These are phyloP conservation scores for Barbus barbus DNA, from an alignment of 2,113 vertebrate genomes.

Conservation along the genomic window DNA sequence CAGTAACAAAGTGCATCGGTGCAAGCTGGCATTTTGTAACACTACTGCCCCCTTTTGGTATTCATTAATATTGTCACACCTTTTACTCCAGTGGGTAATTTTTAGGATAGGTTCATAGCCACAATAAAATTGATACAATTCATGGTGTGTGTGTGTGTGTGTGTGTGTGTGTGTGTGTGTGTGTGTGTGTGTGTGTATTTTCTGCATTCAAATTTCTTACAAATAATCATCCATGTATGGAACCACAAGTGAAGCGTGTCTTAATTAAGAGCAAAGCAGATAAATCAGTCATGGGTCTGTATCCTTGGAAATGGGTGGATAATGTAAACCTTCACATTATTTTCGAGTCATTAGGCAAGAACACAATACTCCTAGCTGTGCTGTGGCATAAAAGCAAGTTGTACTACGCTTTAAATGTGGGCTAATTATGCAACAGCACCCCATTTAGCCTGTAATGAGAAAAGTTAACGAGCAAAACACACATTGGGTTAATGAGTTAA, in stretches of 20 bases:
- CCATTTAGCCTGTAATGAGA: conserved; percentile 50
- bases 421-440: conserved; percentile 49
- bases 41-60: conserved; percentile 38
- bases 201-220: no score
- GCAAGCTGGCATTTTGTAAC: neutral
- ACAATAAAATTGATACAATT: no score
- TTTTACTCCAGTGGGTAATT: neutral
- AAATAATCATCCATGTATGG: conserved; percentile 8
- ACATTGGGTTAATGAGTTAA: conserved; percentile 26
- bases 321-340: conserved; percentile 45
- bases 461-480: conserved; percentile 29
- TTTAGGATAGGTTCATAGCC: neutral
- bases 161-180: neutral
- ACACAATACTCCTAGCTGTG: conserved; percentile 26
- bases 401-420: conserved; percentile 21
- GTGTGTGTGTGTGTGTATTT: no score
- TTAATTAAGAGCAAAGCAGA: conserved; percentile 26
- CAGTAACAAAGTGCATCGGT: neutral
- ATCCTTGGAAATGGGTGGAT: conserved; percentile 42
- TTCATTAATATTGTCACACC: no score
- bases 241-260: neutral
- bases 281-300: conserved; percentile 37
- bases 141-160: no score
- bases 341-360: conserved; percentile 43
- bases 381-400: conserved; percentile 34